These are phyloP conservation scores for Tragelaphus scriptus DNA, from an alignment of 2,113 vertebrate genomes.

Conservation along the genomic window DNA sequence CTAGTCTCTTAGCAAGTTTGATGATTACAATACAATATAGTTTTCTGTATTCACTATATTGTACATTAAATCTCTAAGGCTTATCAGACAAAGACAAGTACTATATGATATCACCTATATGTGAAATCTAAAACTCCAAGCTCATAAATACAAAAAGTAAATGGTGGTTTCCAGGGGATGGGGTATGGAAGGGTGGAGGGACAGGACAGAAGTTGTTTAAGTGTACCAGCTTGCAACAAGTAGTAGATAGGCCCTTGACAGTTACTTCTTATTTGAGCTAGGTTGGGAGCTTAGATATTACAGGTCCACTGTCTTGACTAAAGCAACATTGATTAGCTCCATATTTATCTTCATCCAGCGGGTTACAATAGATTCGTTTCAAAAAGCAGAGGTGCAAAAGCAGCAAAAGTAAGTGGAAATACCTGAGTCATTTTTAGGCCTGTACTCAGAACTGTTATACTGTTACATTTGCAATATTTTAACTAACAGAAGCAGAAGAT, in stretches of 20 bases:
- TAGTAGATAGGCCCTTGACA: neutral
- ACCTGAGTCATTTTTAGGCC: neutral
- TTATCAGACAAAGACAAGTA: neutral
- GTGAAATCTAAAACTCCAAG: neutral
- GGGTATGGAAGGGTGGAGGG: neutral
- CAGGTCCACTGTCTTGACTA: neutral
- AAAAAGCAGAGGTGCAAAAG: neutral
- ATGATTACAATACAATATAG: neutral
- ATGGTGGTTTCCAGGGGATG: neutral
- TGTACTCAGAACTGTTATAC: neutral
- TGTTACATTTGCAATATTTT: neutral
- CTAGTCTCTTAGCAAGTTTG: neutral
- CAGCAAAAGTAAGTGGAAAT: neutral
- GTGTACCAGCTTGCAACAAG: neutral
- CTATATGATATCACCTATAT: neutral
- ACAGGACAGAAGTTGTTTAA: neutral
- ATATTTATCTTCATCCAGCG: neutral
- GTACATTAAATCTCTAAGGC: neutral
- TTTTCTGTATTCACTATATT: neutral
- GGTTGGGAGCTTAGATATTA: neutral
- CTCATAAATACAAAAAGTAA: neutral
- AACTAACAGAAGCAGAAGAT: neutral
- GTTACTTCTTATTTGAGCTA: neutral
- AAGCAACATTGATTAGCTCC: neutral
- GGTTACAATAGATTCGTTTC: neutral